These are phyloP conservation scores for Coturnix japonica DNA, from an alignment of 2,113 vertebrate genomes.

Conservation along the genomic window DNA sequence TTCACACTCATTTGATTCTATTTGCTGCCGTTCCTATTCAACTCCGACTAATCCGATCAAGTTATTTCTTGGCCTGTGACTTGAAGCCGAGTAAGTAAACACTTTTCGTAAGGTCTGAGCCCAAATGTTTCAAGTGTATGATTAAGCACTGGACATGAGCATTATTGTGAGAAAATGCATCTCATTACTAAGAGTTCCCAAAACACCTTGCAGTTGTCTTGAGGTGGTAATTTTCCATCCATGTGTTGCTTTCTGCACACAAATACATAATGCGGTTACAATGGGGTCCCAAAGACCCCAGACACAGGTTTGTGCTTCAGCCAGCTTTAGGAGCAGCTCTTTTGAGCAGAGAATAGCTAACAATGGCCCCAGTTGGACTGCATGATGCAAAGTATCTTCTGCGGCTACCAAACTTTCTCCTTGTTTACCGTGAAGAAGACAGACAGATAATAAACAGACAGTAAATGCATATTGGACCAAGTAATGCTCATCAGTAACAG, in stretches of 20 bases:
- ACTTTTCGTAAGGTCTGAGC: constrained; percentile 56
- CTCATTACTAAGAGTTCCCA: background rate
- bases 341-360: constrained; percentile 17
- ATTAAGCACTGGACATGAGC: background rate
- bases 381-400: constrained; percentile 13
- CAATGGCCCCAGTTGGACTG: background rate
- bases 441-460: constrained; percentile 14
- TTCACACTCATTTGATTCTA: constrained; percentile 50
- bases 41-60: constrained; percentile 59
- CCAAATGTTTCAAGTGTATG: constrained; percentile 25
- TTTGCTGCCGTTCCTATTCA: constrained; percentile 59
- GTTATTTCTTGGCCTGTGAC: constrained; percentile 59
- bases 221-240: background rate
- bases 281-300: background rate
- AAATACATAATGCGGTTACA: fast-evolving
- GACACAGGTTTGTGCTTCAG: background rate
- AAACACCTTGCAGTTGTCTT: background rate
- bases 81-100: constrained; percentile 60
- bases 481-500: background rate
- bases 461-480: constrained; percentile 29
- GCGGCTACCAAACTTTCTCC: constrained; percentile 21
- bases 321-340: background rate
- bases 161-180: background rate
- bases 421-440: background rate
- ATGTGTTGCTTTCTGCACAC: background rate